Base-by-base conservation (phyloP, 37 sponge, comb jelly and placozoan genomes). In the Oopsacas minuta region DNA sequence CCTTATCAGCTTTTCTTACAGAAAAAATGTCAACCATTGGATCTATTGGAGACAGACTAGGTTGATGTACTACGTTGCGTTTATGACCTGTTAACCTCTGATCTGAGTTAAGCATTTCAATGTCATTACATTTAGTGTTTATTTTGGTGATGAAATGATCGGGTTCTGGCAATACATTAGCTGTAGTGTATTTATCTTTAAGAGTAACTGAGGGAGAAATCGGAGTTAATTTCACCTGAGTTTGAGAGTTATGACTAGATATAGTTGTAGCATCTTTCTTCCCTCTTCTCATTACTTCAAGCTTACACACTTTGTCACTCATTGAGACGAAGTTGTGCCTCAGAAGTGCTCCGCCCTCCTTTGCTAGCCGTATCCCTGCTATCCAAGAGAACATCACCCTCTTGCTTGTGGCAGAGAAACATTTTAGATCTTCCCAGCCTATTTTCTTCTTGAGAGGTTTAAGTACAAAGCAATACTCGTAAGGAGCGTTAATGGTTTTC, bases 311-410 rank as follows among this genome's bases (percentile, higher is more conserved):
- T n/a, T n/a, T n/a, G n/a, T n/a, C n/a, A n/a, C n/a, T 84, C 52
- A 5, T 86, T 82, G 0, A 91, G 91, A 52, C 88, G 86, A 81
- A 53, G 37, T 12, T 85, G n/a, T 22, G 22, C 20, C 22, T 23
- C 20, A 20, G 20, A 23, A 23, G 52, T 51, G 22, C 20, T 51
- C 22, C 37, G 1, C 52, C 51, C 20, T 38, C 84, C 46, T 89
- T 93, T 36, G 94, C 94, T 37, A 93, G 82, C 36, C 92, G 87
- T 22, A 91, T 89, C 5, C 94, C 94, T 38, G 94, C 94, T 7
- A 85, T 88, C 94, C 94, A 94, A 1, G 92, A 87, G 39, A 86
- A 83, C 10, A 88, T 85, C 0, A 83, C 37, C 20, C 85, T 36
- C 36, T 89, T 87, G 37, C 84, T 85, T 23, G 91, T 92, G 23